These are phyloP conservation scores for Sorex maritimensis DNA, from an alignment of 2,797 vertebrate genomes.

Conservation along the genomic window DNA sequence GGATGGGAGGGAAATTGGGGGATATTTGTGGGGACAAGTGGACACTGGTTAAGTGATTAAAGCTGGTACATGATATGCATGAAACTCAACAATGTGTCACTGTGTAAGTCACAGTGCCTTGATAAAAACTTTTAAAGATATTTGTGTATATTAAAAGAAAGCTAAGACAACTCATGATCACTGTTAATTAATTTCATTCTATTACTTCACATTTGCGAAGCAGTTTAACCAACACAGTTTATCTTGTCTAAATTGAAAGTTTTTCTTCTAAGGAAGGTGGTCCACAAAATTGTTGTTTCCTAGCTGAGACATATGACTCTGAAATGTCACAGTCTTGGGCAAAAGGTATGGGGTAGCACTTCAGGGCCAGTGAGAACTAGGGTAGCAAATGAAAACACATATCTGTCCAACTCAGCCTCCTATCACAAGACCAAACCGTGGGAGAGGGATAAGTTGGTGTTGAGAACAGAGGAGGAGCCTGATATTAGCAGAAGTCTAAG, in stretches of 20 bases:
- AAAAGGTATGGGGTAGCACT: neutral
- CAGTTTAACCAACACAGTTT: neutral
- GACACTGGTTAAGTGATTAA: too few relatives aligned
- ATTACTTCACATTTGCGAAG: neutral
- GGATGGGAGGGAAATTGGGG: too few relatives aligned
- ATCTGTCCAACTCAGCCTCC: constrained; percentile 66
- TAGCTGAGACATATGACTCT: neutral
- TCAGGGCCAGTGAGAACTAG: constrained; percentile 57
- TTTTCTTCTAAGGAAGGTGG: neutral
- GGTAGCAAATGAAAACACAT: constrained; percentile 66
- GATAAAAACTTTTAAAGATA: too few relatives aligned
- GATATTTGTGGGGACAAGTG: too few relatives aligned
- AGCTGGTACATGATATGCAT: too few relatives aligned
- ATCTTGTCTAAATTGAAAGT: neutral
- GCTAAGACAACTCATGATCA: neutral
- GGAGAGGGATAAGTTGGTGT: neutral
- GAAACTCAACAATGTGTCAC: too few relatives aligned
- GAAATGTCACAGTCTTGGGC: neutral
- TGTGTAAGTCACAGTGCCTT: too few relatives aligned
- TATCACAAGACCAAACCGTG: neutral
- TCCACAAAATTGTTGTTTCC: neutral
- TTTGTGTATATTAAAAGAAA: constrained; percentile 8
- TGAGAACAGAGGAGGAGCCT: neutral
- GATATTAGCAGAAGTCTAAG: constrained; percentile 68
- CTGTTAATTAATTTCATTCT: neutral